Conservation (phyloP, 1,140 invertebrate species). For the Camponotus floridanus region DNA sequence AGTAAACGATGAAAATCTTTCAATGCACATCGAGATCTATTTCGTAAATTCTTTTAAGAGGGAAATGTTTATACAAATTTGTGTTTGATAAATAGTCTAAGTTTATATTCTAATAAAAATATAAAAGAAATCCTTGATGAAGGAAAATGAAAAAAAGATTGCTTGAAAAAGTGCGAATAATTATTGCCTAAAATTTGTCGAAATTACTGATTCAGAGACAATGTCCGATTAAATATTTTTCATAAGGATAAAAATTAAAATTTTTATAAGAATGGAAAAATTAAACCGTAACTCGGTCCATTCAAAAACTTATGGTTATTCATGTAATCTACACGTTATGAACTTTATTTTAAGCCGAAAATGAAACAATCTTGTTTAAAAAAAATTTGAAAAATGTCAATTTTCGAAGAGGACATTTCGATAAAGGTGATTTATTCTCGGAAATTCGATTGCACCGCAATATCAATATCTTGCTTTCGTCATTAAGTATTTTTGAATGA, state of each 20-base stretch:
- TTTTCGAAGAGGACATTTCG: background rate
- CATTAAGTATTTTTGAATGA: background rate
- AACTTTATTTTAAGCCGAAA: too few relatives aligned
- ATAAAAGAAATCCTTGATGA: too few relatives aligned
- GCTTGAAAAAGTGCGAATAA: background rate
- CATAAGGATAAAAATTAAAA: too few relatives aligned
- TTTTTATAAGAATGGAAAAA: too few relatives aligned
- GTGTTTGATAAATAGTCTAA: too few relatives aligned
- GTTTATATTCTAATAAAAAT: too few relatives aligned
- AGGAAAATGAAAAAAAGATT: background rate
- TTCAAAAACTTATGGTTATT: too few relatives aligned
- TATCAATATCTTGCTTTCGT: slow-evolving; percentile 3
- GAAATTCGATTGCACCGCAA: background rate
- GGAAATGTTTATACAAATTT: background rate
- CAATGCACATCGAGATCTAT: background rate
- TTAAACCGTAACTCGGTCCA: too few relatives aligned
- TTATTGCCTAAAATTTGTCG: too few relatives aligned
- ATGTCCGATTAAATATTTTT: too few relatives aligned
- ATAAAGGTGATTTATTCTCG: background rate
- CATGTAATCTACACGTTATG: too few relatives aligned
- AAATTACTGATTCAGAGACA: too few relatives aligned
- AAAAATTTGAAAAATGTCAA: background rate
- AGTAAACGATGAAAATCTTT: background rate
- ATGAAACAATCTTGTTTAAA: background rate
- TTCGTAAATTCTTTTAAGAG: background rate